phyloP scores from a whole-genome alignment of 2,113 vertebrate species.

The Dipodomys merriami region DNA sequence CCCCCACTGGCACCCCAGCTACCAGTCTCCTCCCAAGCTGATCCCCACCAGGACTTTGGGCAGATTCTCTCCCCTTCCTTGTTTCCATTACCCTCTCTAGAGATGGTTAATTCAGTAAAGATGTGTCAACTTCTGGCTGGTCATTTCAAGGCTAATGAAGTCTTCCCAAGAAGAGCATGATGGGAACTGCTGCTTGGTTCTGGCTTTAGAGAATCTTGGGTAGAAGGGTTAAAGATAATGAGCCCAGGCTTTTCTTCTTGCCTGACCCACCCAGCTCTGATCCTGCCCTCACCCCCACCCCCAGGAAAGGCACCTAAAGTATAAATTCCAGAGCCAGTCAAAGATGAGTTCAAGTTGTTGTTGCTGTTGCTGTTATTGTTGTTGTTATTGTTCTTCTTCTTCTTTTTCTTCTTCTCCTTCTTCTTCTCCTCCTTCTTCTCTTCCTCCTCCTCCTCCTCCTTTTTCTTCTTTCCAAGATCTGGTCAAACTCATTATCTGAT shows the following conservation, averaged over 20 bases:
- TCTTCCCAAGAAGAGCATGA: background rate
- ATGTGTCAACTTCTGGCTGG: background rate
- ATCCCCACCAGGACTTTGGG: background rate
- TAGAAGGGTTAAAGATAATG: background rate
- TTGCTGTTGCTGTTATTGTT: too few relatives aligned
- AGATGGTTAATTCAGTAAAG: slow-evolving; percentile 1
- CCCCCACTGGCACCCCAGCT: background rate
- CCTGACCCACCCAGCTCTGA: background rate
- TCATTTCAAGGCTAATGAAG: background rate
- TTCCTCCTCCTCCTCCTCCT: too few relatives aligned
- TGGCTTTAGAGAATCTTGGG: background rate
- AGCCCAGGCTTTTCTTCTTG: background rate
- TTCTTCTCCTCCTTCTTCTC: too few relatives aligned
- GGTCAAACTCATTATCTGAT: too few relatives aligned
- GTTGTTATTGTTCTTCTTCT: too few relatives aligned
- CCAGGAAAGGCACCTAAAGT: too few relatives aligned
- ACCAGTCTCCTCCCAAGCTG: background rate
- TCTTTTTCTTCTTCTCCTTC: too few relatives aligned
- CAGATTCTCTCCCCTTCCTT: background rate
- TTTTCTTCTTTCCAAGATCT: too few relatives aligned
- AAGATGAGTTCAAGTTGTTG: background rate
- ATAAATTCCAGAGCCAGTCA: background rate
- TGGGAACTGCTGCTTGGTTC: background rate
- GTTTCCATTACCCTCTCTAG: background rate
- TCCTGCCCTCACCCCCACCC: too few relatives aligned